Conservation (phyloP, 2,113 vertebrate species). For the Laticauda laticaudata region DNA sequence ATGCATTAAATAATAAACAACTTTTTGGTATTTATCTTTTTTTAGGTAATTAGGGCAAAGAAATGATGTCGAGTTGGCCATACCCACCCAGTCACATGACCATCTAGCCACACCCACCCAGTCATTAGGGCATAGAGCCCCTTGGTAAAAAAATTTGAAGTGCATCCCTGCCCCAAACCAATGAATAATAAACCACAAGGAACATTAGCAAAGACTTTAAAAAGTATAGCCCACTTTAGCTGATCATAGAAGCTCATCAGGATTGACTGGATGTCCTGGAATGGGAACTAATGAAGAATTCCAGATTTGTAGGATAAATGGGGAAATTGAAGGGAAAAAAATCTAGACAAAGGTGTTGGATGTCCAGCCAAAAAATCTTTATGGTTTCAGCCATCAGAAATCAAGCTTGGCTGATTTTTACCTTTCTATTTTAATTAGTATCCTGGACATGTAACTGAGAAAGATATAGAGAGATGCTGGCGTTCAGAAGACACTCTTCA, state of each 20-base stretch:
- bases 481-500: slow-evolving; percentile 47
- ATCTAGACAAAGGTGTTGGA: not conserved
- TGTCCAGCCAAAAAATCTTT: not conserved
- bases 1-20: too few relatives aligned
- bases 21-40: too few relatives aligned
- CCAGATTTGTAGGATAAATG: not conserved
- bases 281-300: not conserved
- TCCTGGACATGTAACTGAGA: slow-evolving; percentile 49
- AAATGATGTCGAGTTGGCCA: too few relatives aligned
- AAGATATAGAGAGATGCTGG: slow-evolving; percentile 31
- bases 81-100: too few relatives aligned
- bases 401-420: not conserved
- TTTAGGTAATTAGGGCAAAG: too few relatives aligned
- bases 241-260: not conserved
- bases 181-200: not conserved
- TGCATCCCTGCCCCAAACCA: not conserved
- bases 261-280: not conserved
- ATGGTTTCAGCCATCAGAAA: not conserved
- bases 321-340: not conserved
- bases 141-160: too few relatives aligned
- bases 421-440: slow-evolving; percentile 55
- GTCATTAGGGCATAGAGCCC: too few relatives aligned
- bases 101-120: too few relatives aligned
- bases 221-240: not conserved
- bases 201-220: not conserved